Evolutionary conservation across 2,888 invertebrate species (phyloP), one percentile per base, ranked within the genome.

Genomic region (Holacanthella duospinosa): DNA sequence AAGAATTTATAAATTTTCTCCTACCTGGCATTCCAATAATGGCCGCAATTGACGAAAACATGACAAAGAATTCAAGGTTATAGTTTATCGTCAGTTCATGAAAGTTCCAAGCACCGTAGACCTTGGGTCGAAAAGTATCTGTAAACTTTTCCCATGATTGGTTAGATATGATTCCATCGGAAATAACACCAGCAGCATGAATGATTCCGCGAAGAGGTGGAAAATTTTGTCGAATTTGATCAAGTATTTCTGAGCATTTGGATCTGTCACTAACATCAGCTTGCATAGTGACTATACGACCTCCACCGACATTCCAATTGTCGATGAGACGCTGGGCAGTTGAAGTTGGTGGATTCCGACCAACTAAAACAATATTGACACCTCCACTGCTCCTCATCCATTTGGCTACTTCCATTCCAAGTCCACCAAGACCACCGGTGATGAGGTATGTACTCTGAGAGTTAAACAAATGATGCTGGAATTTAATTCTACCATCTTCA

Each of bases 351-450:
- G 54, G 36, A n/a, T n/a, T 61, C 56, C 68, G 53, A 6, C 68
- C 62, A 1, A 53, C 63, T 12, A 68, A 56, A 9, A 65, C 48
- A 2, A 68, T 21, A 43, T 65, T 26, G 29, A 64, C 64, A 3
- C 66, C 68, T 24, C 68, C 68, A n/a, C 55, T 55, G 2, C 29
- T 21, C n/a, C 59, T 43, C 68, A 68, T 68, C 64, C 64, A 68
- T 29, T 68, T 64, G 2, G 63, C 57, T 2, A 68, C 62, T 53
- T 62, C 66, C 53, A 68, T 62, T 16, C 68, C 68, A 16, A 68
- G 64, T 0, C 66, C 68, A 27, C 68, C 68, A 21, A 68, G 62
- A 16, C 68, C 68, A 54, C 68, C 68, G 26, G 66, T 68, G 16
- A 68, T 66, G 9, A 68, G 43, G 26, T 68, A 68, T 1, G 66